Conservation (phyloP, 2,797 vertebrate genomes). For the Staurois parvus region DNA sequence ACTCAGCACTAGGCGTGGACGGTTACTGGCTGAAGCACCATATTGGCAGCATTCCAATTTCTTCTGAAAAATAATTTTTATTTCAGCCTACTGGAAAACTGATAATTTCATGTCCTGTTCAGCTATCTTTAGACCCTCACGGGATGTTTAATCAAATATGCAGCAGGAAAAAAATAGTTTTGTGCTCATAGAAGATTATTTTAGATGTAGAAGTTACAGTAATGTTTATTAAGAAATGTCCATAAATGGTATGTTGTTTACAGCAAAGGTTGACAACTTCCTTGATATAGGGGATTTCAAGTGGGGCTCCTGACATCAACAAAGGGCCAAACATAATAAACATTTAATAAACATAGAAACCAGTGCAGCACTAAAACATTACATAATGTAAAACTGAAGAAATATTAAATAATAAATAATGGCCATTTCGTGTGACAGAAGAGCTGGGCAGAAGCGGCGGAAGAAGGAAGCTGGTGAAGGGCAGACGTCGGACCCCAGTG, state of each 20-base stretch:
- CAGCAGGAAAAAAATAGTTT: background rate
- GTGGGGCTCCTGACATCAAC: no score
- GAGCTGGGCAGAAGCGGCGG: no score
- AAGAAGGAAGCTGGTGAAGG: no score
- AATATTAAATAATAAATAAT: no score
- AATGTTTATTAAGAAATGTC: background rate
- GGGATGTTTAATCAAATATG: background rate
- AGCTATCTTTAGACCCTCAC: background rate
- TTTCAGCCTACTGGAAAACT: constrained; percentile 4
- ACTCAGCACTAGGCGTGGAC: constrained; percentile 41
- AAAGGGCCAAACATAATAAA: no score
- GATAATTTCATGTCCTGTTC: background rate
- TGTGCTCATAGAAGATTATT: background rate
- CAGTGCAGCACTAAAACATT: no score
- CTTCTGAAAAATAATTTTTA: constrained; percentile 5
- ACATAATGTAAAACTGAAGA: no score
- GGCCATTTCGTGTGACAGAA: no score
- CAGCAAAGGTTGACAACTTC: no score
- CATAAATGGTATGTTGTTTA: background rate
- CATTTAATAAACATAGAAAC: no score
- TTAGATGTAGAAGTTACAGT: background rate
- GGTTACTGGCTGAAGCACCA: background rate
- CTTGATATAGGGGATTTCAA: no score
- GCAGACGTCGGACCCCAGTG: no score
- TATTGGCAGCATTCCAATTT: constrained; percentile 20